Base-by-base conservation (phyloP, 64 coral and sea anemone genomes). In the Trachythela sp. region DNA sequence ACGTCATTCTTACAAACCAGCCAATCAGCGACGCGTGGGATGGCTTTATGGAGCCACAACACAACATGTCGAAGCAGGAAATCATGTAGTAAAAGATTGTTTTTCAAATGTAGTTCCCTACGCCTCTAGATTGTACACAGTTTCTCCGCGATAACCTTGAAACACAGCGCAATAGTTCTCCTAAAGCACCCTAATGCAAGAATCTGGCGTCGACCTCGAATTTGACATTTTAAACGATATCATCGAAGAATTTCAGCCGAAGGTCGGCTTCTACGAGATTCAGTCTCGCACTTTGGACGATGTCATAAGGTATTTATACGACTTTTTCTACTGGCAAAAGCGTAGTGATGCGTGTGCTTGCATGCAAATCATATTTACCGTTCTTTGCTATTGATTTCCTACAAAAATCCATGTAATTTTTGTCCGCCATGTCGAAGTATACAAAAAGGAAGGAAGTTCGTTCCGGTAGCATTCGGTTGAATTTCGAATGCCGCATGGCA, bases 161-260 rank as follows among this genome's bases (percentile, higher is more conserved):
- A 64, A 24, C 20, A 64, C 26, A 6, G 56, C 20, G 13, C 26
- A 18, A 26, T 8, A 64, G 56, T 27, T 64, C 56, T 64, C 26
- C 56, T 22, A 64, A 64, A 64, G 56, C 24, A 64, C 56, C 56
- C 56, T 64, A 64, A 64, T 64, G 56, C 56, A 64, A 64, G 56
- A 64, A 64, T 64, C 56, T 64, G 56, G 56, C 56, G 56, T 64
- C 26, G 56, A 64, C 56, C 56, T 64, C 56, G 56, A 64, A n/a
- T 64, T 64, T 22, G 56, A 64, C 56, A 64, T 64, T 64, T 17
- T 64, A 64, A 6, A 26, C 56, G 26, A 64, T 64, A 64, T 64
- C 26, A 6, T 64, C 26, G 56, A 64, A 64, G 56, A 64, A 20
- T 27, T 64, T n/a, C 56, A 64, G 56, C 56, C 56, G 56, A 64